phyloP scores from a whole-genome alignment of 2,113 vertebrate species.

The Sinocyclocheilus grahami region DNA sequence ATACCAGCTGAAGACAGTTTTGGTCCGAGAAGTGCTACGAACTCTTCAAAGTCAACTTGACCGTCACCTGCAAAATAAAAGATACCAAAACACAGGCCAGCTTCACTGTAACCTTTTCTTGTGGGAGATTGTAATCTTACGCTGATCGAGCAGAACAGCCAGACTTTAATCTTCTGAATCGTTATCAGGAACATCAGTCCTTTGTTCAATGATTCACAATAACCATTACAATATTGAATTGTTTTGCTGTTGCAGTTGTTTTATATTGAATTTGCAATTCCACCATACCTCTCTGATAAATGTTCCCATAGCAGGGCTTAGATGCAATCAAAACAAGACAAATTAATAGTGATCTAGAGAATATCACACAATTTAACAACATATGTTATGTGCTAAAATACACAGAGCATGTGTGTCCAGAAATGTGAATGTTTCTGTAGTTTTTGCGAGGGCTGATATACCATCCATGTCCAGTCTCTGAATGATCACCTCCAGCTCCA shows the following conservation, averaged over 20 bases:
- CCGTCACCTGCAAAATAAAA: constrained; percentile 81
- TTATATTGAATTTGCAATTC: background rate
- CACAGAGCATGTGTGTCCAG: background rate
- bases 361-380: background rate
- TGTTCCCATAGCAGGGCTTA: background rate
- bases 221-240: background rate
- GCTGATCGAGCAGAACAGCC: constrained; percentile 14
- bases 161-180: background rate
- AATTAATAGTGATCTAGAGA: background rate
- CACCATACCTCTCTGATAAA: background rate
- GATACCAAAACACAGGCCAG: constrained; percentile 19
- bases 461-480: constrained; percentile 88
- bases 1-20: constrained; percentile 90
- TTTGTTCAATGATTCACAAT: constrained; percentile 20
- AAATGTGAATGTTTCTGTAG: background rate
- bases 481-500: constrained; percentile 89
- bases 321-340: background rate
- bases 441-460: constrained; percentile 51
- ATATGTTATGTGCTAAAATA: background rate
- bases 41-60: constrained; percentile 97
- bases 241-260: constrained; percentile 4
- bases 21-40: constrained; percentile 93
- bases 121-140: background rate
- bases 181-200: constrained; percentile 5
- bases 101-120: constrained; percentile 5